phyloP scores from a whole-genome alignment of 2,888 invertebrate genomes.

The Ethmia dodecea region DNA sequence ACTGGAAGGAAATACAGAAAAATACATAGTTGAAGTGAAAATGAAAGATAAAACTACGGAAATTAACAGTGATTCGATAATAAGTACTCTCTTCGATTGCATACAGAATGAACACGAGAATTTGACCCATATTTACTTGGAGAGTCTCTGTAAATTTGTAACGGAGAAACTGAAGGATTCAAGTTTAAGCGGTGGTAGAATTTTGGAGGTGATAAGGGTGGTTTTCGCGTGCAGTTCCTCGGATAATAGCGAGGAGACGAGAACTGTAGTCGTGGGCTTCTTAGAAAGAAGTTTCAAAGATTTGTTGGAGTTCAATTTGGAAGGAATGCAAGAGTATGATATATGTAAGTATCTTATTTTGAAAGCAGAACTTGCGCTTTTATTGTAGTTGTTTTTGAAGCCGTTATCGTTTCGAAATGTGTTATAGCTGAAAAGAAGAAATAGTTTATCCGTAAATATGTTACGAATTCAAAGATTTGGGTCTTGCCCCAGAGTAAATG shows the following conservation, averaged over 20 bases:
- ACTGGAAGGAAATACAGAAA: constrained; percentile 38
- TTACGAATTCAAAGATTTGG: too few relatives aligned
- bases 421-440: background rate
- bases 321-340: constrained; percentile 24
- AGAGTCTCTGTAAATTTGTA: constrained; percentile 39
- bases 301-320: constrained; percentile 23
- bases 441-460: too few relatives aligned
- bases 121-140: constrained; percentile 47
- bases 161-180: constrained; percentile 22
- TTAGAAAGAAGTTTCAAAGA: constrained; percentile 31
- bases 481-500: too few relatives aligned
- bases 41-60: constrained; percentile 16
- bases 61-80: constrained; percentile 26
- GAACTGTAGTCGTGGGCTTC: constrained; percentile 40
- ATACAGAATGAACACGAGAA: constrained; percentile 45
- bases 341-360: constrained; percentile 37
- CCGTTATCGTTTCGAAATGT: background rate
- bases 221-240: constrained; percentile 42
- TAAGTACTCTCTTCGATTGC: constrained; percentile 33
- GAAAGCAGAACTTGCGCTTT: background rate
- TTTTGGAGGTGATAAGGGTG: constrained; percentile 36
- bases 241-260: constrained; percentile 37
- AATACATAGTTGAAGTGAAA: constrained; percentile 29
- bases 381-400: background rate
- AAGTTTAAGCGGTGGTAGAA: constrained; percentile 10